Percentiles rank a stretch among this genome's conserved stretches.
These are phyloP conservation scores for Rhopalosiphum maidis DNA, from an alignment of 1,140 invertebrate genomes.

Conservation along the genomic window DNA sequence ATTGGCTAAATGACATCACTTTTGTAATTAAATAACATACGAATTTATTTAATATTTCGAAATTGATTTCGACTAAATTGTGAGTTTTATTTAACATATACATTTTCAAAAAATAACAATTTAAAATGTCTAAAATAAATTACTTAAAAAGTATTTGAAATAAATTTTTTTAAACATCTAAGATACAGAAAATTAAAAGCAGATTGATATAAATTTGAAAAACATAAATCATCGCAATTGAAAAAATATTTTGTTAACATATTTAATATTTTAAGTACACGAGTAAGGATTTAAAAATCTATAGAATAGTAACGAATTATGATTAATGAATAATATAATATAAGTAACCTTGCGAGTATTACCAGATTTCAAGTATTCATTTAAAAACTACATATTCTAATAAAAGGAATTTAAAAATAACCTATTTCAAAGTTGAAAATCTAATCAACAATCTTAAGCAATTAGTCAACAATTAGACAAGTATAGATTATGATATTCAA, in stretches of 20 bases:
- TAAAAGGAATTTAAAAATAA: background rate
- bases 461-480: background rate
- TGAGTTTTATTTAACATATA: no score
- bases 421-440: background rate
- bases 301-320: background rate
- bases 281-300: background rate
- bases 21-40: no score
- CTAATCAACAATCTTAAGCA: background rate
- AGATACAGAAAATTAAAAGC: background rate
- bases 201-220: background rate
- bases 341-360: background rate
- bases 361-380: background rate
- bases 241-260: background rate
- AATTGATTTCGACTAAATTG: no score
- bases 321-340: background rate
- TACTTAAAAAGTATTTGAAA: no score
- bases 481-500: background rate
- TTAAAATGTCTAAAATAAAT: no score
- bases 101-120: no score
- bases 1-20: no score
- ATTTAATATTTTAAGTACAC: background rate
- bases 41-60: no score
- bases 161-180: background rate
- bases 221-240: background rate
- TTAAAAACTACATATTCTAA: background rate